Conservation (phyloP, 1,140 invertebrate species). For the Euborellia annulipes region DNA sequence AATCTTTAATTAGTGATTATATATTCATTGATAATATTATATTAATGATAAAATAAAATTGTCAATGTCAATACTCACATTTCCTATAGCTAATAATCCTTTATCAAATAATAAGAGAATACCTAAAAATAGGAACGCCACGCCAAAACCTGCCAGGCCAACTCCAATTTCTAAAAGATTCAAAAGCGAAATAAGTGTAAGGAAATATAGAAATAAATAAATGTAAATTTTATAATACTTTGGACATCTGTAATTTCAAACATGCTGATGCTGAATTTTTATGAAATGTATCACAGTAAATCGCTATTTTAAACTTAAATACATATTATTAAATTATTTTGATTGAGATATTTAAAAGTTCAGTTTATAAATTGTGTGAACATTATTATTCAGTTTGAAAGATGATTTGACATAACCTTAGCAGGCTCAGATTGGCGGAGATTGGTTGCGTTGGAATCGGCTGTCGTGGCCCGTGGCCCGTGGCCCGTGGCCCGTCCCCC, state of each 20-base stretch:
- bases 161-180: constrained; percentile 88
- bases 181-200: constrained; percentile 12
- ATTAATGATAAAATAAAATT: no score
- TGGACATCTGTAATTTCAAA: constrained; percentile 55
- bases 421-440: no score
- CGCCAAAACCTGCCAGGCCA: constrained; percentile 88
- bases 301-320: no score
- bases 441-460: no score
- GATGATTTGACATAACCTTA: no score
- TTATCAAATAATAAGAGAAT: constrained; percentile 93
- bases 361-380: no score
- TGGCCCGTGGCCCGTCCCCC: no score
- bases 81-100: constrained; percentile 93
- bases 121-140: constrained; percentile 89
- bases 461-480: no score
- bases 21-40: constrained; percentile 9
- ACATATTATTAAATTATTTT: no score
- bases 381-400: no score
- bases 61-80: constrained; percentile 50
- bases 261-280: constrained; percentile 28
- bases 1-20: not conserved
- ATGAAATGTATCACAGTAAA: no score
- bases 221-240: constrained; percentile 30
- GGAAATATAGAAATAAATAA: not conserved
- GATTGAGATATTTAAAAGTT: no score